Base-by-base conservation (phyloP, 2,113 vertebrate genomes). In the Lanius collurio region DNA sequence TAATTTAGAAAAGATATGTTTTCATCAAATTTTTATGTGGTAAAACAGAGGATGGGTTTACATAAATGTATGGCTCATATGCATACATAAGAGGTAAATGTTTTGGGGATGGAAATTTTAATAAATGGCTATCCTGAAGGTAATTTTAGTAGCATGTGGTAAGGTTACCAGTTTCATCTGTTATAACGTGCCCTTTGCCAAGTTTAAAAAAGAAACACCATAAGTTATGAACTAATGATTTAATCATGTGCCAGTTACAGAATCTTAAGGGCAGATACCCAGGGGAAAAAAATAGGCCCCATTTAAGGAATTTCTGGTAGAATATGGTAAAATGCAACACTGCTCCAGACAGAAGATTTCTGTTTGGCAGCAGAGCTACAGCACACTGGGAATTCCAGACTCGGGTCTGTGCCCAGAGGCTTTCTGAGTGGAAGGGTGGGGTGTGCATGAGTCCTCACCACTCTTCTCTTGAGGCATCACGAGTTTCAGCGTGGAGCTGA, bases 361-460 rank as follows among this genome's bases (percentile, higher is more conserved):
- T 52, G 11, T 16, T 71, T 2, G 3, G 23, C 30, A 39, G 15
- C 31, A 47, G n/a, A 83, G 52, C 30, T 5, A 4, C 2, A 39
- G 41, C 24, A 33, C 24, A 5, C 5, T 20, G 55, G 68, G 30
- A 88, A 31, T 39, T 81, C n/a, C 42, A 35, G 37, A 50, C 39
- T 3, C 0, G 0, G 9, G 2, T 37, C 50, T 47, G 19, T 62
- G 27, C 21, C 44, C 30, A 67, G 47, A 67, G 64, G 60, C 20
- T 57, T 56, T 71, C 27, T 70, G 52, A 37, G 49, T 44, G 44
- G 23, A 70, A 67, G 39, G 26, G 6, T 19, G 35, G 35, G 17
- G 1, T 13, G 26, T 39, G 33, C 13, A 4, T 0, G 1, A 63
- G 28, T 42, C 26, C 64, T 67, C 67, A 16, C 3, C 2, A 1